phyloP scores from a whole-genome alignment of 2,113 vertebrate species.

The Hippotragus niger region DNA sequence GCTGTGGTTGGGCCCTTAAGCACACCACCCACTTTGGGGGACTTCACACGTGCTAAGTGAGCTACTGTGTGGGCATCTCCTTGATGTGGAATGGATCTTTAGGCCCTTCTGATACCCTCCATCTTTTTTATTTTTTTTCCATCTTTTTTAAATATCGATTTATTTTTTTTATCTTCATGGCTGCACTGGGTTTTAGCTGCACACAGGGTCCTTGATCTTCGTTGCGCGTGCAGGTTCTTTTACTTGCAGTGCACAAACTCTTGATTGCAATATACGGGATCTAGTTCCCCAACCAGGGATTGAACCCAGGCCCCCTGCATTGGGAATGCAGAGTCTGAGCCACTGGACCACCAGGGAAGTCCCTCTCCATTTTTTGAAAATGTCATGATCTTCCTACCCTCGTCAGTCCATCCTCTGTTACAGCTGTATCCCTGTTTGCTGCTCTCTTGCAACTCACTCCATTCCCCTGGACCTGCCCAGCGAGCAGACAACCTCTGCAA shows the following conservation, averaged over 20 bases:
- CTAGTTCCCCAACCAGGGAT: background rate
- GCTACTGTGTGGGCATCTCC: background rate
- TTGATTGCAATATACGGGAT: background rate
- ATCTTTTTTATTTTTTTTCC: background rate
- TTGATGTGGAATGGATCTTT: background rate
- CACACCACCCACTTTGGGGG: rapidly evolving
- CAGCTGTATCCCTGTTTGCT: background rate
- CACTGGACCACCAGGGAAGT: background rate
- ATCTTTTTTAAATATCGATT: background rate
- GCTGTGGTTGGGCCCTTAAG: background rate
- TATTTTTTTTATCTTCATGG: background rate
- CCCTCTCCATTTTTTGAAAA: background rate
- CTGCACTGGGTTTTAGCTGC: background rate
- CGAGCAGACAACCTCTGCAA: rapidly evolving
- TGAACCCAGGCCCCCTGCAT: background rate
- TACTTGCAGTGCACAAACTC: background rate
- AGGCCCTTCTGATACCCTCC: background rate
- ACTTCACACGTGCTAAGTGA: rapidly evolving
- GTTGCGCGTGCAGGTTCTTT: rapidly evolving
- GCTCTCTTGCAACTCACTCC: background rate
- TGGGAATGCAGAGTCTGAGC: background rate
- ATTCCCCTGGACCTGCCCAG: rapidly evolving
- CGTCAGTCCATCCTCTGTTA: background rate
- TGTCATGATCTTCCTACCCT: background rate
- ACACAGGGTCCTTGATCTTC: background rate